Percentiles rank a stretch among this genome's conserved stretches.
These are phyloP conservation scores for Neodiprion virginianus DNA, from an alignment of 1,140 invertebrate genomes.

Conservation along the genomic window DNA sequence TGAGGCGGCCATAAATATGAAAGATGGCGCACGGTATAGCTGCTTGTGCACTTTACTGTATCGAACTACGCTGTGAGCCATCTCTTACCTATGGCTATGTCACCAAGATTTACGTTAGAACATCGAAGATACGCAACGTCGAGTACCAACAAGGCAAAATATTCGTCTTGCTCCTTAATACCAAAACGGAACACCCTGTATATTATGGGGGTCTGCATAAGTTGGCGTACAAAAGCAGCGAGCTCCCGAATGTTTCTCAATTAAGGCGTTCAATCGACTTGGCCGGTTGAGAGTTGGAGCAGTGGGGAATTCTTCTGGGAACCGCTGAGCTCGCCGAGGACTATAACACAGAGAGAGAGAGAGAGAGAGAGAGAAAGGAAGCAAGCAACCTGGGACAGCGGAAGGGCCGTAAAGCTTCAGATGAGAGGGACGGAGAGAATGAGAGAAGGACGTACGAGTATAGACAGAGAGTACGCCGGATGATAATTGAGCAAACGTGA, in stretches of 20 bases:
- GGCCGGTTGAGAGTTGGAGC: neutral
- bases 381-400: neutral
- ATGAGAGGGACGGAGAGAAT: neutral
- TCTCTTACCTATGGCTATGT: too few species aligned
- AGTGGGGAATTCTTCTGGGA: constrained; percentile 4
- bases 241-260: constrained; percentile 4
- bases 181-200: neutral
- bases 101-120: too few species aligned
- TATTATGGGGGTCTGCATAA: neutral
- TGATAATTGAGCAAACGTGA: constrained; percentile 19
- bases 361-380: too few species aligned
- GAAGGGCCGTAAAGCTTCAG: neutral
- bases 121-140: too few species aligned
- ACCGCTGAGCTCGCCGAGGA: neutral
- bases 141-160: too few species aligned
- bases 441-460: neutral
- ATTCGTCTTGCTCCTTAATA: too few species aligned
- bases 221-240: neutral
- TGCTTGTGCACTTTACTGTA: too few species aligned
- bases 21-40: too few species aligned
- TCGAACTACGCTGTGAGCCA: too few species aligned
- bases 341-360: too few species aligned
- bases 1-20: too few species aligned
- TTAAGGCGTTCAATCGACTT: constrained; percentile 1
- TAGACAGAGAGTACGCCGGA: neutral